Conservation (phyloP, 2,888 invertebrate species). For the Pseudanteris insignis region DNA sequence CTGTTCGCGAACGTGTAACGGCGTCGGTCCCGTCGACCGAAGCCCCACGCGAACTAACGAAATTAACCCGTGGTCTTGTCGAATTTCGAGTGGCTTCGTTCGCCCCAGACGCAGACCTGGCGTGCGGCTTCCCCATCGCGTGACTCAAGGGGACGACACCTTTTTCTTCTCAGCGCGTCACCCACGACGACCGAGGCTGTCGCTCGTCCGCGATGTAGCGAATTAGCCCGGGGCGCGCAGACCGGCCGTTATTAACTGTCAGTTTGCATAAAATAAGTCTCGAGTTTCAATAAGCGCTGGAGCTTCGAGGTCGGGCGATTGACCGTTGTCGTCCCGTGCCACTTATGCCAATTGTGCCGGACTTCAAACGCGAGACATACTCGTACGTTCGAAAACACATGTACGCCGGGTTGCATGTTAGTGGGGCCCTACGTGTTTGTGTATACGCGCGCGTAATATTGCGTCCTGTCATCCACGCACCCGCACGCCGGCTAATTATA, state of each 20-base stretch:
- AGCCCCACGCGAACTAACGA: too few species aligned
- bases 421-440: constrained; percentile 28
- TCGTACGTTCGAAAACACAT: constrained; percentile 47
- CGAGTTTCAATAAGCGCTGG: constrained; percentile 60
- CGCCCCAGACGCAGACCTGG: too few species aligned
- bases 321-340: constrained; percentile 49
- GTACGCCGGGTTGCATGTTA: constrained; percentile 27
- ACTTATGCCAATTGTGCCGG: constrained; percentile 58
- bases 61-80: too few species aligned
- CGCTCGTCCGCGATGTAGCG: constrained; percentile 14
- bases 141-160: too few species aligned
- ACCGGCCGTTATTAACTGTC: constrained; percentile 60
- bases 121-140: too few species aligned
- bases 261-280: constrained; percentile 62
- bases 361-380: constrained; percentile 59
- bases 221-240: constrained; percentile 31
- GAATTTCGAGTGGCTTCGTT: too few species aligned
- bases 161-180: too few species aligned
- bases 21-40: too few species aligned
- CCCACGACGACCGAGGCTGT: too few species aligned
- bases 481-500: constrained; percentile 54
- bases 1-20: too few species aligned
- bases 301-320: constrained; percentile 35
- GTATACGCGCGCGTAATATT: constrained; percentile 39
- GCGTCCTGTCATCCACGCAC: constrained; percentile 35